Evolutionary conservation across 2,113 vertebrate species (phyloP), one percentile per base, ranked within the genome.

Genomic region (Pavo muticus): DNA sequence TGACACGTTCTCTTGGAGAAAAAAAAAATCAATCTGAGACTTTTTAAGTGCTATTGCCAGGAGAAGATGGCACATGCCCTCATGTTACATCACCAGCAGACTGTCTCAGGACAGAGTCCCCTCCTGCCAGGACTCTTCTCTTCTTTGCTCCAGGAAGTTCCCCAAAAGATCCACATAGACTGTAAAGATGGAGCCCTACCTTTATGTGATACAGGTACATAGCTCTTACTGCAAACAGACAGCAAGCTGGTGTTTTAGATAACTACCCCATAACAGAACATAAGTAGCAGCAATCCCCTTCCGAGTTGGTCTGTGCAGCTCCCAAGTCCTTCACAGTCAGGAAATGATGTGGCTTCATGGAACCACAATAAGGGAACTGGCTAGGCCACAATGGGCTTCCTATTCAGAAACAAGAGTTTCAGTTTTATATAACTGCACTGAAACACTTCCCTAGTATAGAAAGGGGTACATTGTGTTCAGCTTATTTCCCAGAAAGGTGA

Each of bases 231-330:
- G 0, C 18, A 24, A 60, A 75, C 16, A 21, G 47, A 78, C 5
- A 4, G 7, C 42, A 25, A 39, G 32, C 13, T 21, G 50, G 32
- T 0, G 1, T 82, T 56, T 84, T 17, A 82, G 52, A 42, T 45
- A 12, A 84, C 18, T 17, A 78, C 63, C 8, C 32, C 45, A 23
- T 0, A 1, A 42, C 0, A 2, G 47, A 85, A 27, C 16, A 29
- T 2, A 30, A 73, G 37, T 1, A 59, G 50, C 39, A 74, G 44
- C 9, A 54, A 39, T 1, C 1, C 3, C 1, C 1, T 29, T 67
- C 14, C 50, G 16, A 35, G 37, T 2, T 56, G 4, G 61, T 45
- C 60, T 42, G 37, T 77, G 69, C 64, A 60, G 21, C 24, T 87
- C 65, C 68, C 30, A 21, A 68, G 1, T n/a, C 25, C 56, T 70